Conservation (phyloP, 1,140 invertebrate genomes). For the Zophobas morio region DNA sequence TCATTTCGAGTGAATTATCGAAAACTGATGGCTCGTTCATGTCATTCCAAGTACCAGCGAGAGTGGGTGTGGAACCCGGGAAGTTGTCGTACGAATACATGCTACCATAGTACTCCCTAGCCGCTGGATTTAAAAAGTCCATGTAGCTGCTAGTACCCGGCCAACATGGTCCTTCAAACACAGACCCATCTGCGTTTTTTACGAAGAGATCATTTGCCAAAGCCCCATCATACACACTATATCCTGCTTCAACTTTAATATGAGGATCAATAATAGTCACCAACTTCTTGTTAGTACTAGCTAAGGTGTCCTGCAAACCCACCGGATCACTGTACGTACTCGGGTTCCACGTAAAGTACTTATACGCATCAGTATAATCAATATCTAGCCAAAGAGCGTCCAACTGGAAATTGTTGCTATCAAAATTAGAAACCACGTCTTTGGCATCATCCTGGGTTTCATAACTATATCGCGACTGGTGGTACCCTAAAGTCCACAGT, state of each 20-base stretch:
- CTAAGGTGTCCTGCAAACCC: conserved; percentile 87
- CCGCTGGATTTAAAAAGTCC: conserved; percentile 78
- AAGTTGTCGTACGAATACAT: conserved; percentile 74
- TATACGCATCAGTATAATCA: conserved; percentile 95
- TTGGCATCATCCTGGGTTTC: conserved; percentile 95
- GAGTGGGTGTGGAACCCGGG: conserved; percentile 71
- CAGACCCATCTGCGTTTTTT: conserved; percentile 89
- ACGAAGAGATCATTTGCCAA: conserved; percentile 86
- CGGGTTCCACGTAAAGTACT: conserved; percentile 80
- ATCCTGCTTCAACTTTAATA: conserved; percentile 77
- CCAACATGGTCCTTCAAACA: conserved; percentile 89
- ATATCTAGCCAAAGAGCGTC: conserved; percentile 99
- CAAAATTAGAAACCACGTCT: conserved; percentile 84
- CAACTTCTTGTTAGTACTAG: conserved; percentile 78
- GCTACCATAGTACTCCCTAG: conserved; percentile 76
- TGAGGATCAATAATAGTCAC: conserved; percentile 85
- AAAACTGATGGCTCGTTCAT: conserved; percentile 88
- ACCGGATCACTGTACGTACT: conserved; percentile 75
- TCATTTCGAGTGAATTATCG: conserved; percentile 78
- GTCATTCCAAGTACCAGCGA: conserved; percentile 82
- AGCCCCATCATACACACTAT: conserved; percentile 78
- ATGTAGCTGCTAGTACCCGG: conserved; percentile 79
- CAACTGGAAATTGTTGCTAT: conserved; percentile 92
- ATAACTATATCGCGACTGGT: conserved; percentile 99
- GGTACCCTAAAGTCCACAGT: conserved; percentile 84